These are phyloP conservation scores for Stenodema calcarata DNA, from an alignment of 2,888 invertebrate genomes.

Conservation along the genomic window DNA sequence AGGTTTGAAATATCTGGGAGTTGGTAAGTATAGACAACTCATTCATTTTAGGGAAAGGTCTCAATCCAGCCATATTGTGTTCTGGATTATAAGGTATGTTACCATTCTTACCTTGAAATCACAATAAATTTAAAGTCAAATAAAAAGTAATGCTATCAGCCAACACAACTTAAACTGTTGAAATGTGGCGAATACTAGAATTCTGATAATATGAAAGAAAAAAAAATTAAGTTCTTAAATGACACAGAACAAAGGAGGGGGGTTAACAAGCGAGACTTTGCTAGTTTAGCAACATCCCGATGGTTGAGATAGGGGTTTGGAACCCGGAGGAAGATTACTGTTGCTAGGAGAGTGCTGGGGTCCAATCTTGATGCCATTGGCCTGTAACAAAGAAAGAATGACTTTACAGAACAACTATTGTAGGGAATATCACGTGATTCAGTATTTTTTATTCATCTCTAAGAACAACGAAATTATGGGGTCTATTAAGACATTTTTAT, in stretches of 20 bases:
- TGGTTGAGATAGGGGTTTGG: conserved; percentile 77
- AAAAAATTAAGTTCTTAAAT: neutral
- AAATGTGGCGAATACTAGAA: neutral
- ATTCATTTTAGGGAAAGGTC: neutral
- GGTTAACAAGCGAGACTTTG: neutral
- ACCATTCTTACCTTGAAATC: neutral
- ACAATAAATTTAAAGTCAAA: neutral
- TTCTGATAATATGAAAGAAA: neutral
- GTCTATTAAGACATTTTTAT: no score
- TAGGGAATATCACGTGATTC: conserved; percentile 39
- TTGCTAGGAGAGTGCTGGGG: conserved; percentile 96
- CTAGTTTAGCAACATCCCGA: conserved; percentile 86
- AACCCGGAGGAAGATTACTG: conserved; percentile 79
- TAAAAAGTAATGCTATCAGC: neutral
- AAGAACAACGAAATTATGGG: no score
- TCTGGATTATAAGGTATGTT: neutral
- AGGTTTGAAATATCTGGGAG: neutral
- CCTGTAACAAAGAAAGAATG: conserved; percentile 68
- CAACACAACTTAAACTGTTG: neutral
- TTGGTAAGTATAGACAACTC: neutral
- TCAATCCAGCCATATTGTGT: neutral
- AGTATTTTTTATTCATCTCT: no score
- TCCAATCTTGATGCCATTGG: conserved; percentile 99
- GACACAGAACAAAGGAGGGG: neutral
- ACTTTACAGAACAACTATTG: no score